Base-by-base conservation (phyloP, 2,113 vertebrate genomes). In the Morone saxatilis region DNA sequence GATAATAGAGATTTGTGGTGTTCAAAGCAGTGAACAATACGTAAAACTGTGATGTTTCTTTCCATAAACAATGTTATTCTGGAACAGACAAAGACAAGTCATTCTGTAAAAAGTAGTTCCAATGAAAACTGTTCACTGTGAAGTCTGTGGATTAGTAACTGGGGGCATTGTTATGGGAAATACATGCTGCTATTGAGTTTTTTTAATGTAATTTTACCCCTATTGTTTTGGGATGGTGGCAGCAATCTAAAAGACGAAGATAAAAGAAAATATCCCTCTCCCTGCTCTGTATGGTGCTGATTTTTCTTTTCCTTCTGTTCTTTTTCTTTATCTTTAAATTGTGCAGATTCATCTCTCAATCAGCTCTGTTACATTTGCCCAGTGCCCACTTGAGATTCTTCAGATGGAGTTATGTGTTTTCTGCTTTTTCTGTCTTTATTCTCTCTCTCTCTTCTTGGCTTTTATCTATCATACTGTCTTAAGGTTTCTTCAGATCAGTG, bases 401-500 rank as follows among this genome's bases (percentile, higher is more conserved):
- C 40, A 67, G 22, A 60, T 57, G 16, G n/a, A 53, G 31, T 38
- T 70, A 14, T 51, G 7, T 5, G 5, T 41, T 63, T 20, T 31
- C 4, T 20, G n/a, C 48, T 65, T 20, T 25, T 45, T 14, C 7
- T 22, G 1, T 54, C 16, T 51, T 20, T 65, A 31, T 57, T 57
- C 36, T 67, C 2, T 25, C 25, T 43, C 36, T 45, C 47, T 54
- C 48, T 40, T 40, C 12, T 36, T 47, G 4, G 1, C 70, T 6
- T 68, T 22, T 9, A 48, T 81, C 66, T 63, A 12, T 71, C 61
- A 50, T 16, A 41, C 31, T 74, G 45, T 38, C 45, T 54, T 60
- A 11, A 40, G 13, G 1, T 20, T 41, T 60, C 59, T 36, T 70
- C 56, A 60, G 11, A 66, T 71, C 51, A 76, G 9, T 11, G 11